These are phyloP conservation scores for Kryptolebias marmoratus DNA, from an alignment of 2,113 vertebrate genomes.

Conservation along the genomic window DNA sequence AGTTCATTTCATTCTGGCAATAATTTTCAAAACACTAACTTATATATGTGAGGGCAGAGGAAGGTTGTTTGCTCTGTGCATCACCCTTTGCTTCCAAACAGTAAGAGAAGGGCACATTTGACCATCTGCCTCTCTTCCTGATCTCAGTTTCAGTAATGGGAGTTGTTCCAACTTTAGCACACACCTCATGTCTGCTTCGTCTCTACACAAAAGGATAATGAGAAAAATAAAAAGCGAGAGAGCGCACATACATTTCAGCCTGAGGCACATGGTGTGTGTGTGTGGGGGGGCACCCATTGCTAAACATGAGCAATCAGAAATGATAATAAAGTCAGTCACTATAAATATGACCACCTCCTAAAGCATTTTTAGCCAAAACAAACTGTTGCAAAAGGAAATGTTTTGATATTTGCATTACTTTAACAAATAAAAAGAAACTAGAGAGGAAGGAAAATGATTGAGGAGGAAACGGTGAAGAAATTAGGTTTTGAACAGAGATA, in stretches of 20 bases:
- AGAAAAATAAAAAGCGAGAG: not conserved
- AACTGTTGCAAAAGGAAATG: too few relatives aligned
- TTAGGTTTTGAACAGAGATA: not conserved
- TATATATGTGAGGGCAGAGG: not conserved
- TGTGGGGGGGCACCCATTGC: not conserved
- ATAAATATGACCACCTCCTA: not conserved
- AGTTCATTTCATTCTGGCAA: not conserved
- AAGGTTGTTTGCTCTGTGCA: conserved; percentile 2
- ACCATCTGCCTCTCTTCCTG: conserved; percentile 78
- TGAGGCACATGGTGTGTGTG: not conserved
- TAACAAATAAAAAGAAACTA: not conserved
- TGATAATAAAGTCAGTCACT: not conserved
- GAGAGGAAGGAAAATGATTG: not conserved
- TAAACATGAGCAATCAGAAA: not conserved
- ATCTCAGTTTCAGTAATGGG: conserved; percentile 66
- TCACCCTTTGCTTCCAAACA: conserved; percentile 21
- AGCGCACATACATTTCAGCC: not conserved
- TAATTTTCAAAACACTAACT: conserved; percentile 2
- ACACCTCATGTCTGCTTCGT: conserved; percentile 29
- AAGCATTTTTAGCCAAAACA: not conserved
- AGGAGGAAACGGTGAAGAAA: not conserved
- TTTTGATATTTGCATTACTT: not conserved
- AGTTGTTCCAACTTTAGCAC: conserved; percentile 46
- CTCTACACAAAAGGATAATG: not conserved
- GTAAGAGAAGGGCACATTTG: conserved; percentile 50